Evolutionary conservation across 2,797 vertebrate genomes (phyloP).

Genomic region (Microctenopoma lineatum): DNA sequence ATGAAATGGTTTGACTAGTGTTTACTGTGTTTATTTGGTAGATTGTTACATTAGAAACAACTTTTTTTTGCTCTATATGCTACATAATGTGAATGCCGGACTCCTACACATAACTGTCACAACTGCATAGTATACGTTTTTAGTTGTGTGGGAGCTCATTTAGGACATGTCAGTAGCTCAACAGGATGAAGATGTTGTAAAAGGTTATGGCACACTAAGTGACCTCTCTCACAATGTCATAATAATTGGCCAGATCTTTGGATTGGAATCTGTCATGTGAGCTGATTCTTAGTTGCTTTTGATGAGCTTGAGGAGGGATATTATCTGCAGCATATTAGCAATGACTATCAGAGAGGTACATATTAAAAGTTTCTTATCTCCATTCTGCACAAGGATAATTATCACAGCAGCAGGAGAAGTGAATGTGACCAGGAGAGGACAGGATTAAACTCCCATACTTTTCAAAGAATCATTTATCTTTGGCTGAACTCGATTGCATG

Average conservation of each 20-base stretch:
- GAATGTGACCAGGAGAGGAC: not conserved
- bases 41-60: no score
- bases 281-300: not conserved
- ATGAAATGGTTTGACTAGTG: no score
- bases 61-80: no score
- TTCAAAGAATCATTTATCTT: not conserved
- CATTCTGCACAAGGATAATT: not conserved
- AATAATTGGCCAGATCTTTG: not conserved
- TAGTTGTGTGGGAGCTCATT: not conserved
- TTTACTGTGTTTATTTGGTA: no score
- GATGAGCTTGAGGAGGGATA: conserved; percentile 1
- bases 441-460: conserved; percentile 4
- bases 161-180: no score
- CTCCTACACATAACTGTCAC: no score
- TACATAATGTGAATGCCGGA: no score
- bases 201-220: no score
- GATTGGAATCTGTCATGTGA: not conserved
- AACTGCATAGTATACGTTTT: not conserved
- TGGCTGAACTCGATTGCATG: not conserved
- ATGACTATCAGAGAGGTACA: conserved; percentile 14
- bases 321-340: conserved; percentile 22
- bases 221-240: not conserved
- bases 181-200: no score
- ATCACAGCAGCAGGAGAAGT: not conserved
- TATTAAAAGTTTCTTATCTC: conserved; percentile 34